Evolutionary conservation across 2,888 invertebrate species (phyloP).

Genomic region (Julus scandinavius): DNA sequence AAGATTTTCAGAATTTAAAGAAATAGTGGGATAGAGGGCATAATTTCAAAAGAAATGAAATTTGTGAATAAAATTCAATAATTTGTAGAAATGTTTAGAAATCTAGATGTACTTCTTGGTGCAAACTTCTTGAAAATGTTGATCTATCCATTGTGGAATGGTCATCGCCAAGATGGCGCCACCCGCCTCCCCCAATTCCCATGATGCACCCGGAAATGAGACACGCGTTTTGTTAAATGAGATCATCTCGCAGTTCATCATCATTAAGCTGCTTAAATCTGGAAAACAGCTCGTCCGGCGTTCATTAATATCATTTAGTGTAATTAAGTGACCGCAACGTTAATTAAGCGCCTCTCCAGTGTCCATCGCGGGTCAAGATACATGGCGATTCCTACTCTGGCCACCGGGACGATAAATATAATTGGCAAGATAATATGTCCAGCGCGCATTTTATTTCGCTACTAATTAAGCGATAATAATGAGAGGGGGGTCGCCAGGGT

Average conservation of each 20-base stretch:
- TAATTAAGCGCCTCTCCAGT: constrained; percentile 19
- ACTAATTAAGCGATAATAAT: constrained; percentile 33
- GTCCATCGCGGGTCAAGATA: constrained; percentile 1
- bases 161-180: not conserved
- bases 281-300: constrained; percentile 19
- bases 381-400: not conserved
- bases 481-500: not conserved
- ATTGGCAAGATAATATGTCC: not conserved
- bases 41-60: too few relatives aligned
- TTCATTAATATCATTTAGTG: constrained; percentile 40
- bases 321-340: constrained; percentile 43
- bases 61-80: too few relatives aligned
- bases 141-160: too few relatives aligned
- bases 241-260: constrained; percentile 47
- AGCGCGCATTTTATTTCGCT: constrained; percentile 24
- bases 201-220: not conserved
- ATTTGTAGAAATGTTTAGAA: too few relatives aligned
- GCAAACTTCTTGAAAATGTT: too few relatives aligned
- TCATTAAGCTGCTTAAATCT: constrained; percentile 43
- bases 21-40: too few relatives aligned
- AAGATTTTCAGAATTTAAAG: too few relatives aligned
- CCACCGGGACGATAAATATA: not conserved
- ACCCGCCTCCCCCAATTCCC: not conserved
- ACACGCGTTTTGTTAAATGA: constrained; percentile 25
- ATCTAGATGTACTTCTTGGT: too few relatives aligned